Evolutionary conservation across 2,797 vertebrate species (phyloP).

Genomic region (Neoniphon sammara): DNA sequence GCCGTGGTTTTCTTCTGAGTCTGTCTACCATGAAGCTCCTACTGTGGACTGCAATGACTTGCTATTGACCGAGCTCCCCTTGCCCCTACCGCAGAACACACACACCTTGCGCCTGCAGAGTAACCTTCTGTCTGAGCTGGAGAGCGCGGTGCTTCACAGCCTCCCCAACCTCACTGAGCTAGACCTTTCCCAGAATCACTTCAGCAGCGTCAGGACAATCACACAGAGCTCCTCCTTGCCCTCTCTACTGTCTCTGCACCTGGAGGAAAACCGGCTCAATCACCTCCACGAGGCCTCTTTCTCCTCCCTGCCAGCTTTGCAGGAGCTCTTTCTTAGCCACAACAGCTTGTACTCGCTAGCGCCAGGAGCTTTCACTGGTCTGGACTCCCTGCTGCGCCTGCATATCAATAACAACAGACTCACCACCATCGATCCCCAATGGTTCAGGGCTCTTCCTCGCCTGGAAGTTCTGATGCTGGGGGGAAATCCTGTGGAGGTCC

Average conservation of each 20-base stretch:
- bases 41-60: slow-evolving; percentile 98
- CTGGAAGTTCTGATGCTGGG: slow-evolving; percentile 98
- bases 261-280: slow-evolving; percentile 94
- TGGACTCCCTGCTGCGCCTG: slow-evolving; percentile 88
- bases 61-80: slow-evolving; percentile 88
- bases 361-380: slow-evolving; percentile 88
- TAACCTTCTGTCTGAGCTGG: slow-evolving; percentile 89
- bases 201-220: slow-evolving; percentile 83
- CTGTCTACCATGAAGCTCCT: slow-evolving; percentile 91
- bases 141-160: slow-evolving; percentile 83
- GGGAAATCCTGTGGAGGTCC: slow-evolving; percentile 91
- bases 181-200: slow-evolving; percentile 96
- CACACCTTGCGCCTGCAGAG: slow-evolving; percentile 96
- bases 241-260: slow-evolving; percentile 91
- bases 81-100: slow-evolving; percentile 85
- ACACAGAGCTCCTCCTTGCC: slow-evolving; percentile 81
- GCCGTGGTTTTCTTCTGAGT: slow-evolving; percentile 96
- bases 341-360: slow-evolving; percentile 90
- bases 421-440: slow-evolving; percentile 86
- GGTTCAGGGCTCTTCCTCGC: slow-evolving; percentile 90
- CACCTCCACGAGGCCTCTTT: slow-evolving; percentile 90
- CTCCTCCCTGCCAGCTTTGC: slow-evolving; percentile 86
- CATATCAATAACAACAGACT: slow-evolving; percentile 97
- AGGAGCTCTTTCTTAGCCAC: slow-evolving; percentile 98
- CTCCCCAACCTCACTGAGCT: slow-evolving; percentile 94